Evolutionary conservation across 2,797 vertebrate species (phyloP).

Genomic region (Acrocephalus scirpaceus): DNA sequence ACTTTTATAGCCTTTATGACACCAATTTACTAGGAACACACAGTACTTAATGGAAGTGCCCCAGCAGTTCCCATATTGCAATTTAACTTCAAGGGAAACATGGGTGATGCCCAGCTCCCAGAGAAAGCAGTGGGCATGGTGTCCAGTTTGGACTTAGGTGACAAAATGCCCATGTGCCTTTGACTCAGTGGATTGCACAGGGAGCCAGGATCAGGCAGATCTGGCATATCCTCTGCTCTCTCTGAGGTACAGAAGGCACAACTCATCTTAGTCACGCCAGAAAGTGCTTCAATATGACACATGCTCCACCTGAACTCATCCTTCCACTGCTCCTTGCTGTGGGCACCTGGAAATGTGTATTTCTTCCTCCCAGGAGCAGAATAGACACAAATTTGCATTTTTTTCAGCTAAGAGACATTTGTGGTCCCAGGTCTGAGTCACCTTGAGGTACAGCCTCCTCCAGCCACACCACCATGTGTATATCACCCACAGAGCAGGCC

Average conservation of each 20-base stretch:
- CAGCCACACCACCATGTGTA: accelerated
- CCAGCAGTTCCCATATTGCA: neutral
- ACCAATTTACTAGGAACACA: neutral
- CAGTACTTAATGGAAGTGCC: neutral
- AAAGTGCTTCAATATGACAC: neutral
- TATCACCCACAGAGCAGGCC: neutral
- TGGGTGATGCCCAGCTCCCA: neutral
- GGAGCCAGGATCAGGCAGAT: neutral
- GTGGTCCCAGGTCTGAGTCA: neutral
- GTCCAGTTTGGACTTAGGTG: neutral
- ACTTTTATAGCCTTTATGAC: neutral
- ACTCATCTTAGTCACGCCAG: neutral
- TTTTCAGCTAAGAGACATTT: neutral
- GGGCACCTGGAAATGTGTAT: neutral
- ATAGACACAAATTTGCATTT: neutral
- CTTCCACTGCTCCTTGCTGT: neutral
- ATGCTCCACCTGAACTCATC: neutral
- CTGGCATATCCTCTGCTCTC: neutral
- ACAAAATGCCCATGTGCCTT: neutral
- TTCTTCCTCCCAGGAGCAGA: neutral
- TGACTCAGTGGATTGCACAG: neutral
- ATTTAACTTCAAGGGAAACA: neutral
- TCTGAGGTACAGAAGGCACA: neutral
- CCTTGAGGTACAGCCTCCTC: neutral
- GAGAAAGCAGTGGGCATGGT: neutral